Percentiles rank a stretch among this genome's conserved stretches.
These are phyloP conservation scores for Gallinago undulata DNA, from an alignment of 2,113 vertebrate genomes.

Conservation along the genomic window DNA sequence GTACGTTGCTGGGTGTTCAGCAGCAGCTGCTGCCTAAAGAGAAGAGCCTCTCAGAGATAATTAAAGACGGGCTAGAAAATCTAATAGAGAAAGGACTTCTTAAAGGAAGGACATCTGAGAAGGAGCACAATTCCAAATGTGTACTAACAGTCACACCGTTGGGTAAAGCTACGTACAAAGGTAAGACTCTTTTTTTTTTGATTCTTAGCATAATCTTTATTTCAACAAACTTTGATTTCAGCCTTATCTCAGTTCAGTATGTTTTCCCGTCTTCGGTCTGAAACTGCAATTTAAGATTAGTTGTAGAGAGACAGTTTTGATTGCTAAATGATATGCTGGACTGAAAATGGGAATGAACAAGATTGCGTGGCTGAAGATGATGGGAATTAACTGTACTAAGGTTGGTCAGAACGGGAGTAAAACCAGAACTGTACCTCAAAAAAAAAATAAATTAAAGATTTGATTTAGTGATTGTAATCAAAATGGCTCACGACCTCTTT, in stretches of 20 bases:
- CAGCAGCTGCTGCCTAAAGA: conserved; percentile 76
- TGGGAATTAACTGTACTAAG: neutral
- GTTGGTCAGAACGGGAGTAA: neutral
- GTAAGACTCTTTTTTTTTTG: conserved; percentile 55
- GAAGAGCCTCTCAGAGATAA: conserved; percentile 77
- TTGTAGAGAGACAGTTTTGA: neutral
- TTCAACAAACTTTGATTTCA: neutral
- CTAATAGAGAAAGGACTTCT: conserved; percentile 84
- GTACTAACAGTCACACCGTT: conserved; percentile 81
- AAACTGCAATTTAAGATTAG: neutral
- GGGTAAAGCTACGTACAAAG: conserved; percentile 90
- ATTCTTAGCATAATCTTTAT: neutral
- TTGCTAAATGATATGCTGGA: neutral
- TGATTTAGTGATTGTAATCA: neutral
- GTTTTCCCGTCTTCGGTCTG: neutral
- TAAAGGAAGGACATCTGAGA: neutral
- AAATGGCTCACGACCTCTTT: neutral
- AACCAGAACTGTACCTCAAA: neutral
- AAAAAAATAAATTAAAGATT: neutral
- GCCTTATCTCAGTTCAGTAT: neutral
- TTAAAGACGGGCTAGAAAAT: conserved; percentile 70
- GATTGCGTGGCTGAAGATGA: neutral
- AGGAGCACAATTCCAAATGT: neutral
- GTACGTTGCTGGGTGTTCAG: conserved; percentile 87
- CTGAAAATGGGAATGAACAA: neutral